Percentiles rank a stretch among this genome's conserved stretches.
Conservation (phyloP, 2,888 invertebrate species). For the Epinotia bilunana region DNA sequence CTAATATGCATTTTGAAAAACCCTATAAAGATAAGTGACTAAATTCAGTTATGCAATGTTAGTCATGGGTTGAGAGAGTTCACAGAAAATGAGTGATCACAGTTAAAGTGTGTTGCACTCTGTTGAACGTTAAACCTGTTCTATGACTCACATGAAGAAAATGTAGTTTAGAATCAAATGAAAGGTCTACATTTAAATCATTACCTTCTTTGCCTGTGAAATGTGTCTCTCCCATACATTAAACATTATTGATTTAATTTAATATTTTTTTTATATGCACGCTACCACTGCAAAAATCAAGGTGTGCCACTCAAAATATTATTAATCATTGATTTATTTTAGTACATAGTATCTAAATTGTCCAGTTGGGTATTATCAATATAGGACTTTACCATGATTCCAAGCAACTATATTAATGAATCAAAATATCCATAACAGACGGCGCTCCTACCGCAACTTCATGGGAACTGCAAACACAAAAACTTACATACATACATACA, state of each 20-base stretch:
- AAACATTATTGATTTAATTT: no score
- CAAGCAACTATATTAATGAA: neutral
- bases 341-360: no score
- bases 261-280: no score
- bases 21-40: slow-evolving; percentile 26
- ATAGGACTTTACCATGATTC: neutral
- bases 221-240: neutral
- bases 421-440: no score
- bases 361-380: no score
- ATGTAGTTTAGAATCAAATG: slow-evolving; percentile 26
- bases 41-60: slow-evolving; percentile 29
- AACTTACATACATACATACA: no score
- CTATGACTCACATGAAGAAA: slow-evolving; percentile 48
- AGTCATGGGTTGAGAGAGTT: slow-evolving; percentile 14
- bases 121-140: slow-evolving; percentile 49
- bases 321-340: no score
- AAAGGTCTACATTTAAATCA: neutral
- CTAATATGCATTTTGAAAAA: slow-evolving; percentile 15
- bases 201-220: neutral
- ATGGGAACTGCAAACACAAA: no score
- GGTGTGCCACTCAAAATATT: no score
- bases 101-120: slow-evolving; percentile 41
- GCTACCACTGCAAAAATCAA: no score
- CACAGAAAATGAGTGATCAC: slow-evolving; percentile 36
- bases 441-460: no score